Evolutionary conservation across 2,113 vertebrate species (phyloP).

Genomic region (Microcebus griseorufus): DNA sequence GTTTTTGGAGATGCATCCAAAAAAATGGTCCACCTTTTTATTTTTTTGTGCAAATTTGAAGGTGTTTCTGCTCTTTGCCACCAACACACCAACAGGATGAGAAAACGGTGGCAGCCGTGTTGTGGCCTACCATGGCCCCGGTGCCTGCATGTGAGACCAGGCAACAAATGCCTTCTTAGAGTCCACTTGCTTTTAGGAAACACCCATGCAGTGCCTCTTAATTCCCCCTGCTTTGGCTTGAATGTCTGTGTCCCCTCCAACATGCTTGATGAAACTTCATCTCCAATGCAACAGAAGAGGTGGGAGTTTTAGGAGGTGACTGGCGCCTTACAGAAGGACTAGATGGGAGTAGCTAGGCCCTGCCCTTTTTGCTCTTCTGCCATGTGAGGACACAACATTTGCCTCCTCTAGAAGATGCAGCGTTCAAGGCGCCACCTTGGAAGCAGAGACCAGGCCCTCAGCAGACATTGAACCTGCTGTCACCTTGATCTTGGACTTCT

Average conservation of each 20-base stretch:
- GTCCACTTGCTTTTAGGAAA: background rate
- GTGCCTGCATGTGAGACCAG: background rate
- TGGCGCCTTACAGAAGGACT: background rate
- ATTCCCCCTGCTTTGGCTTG: background rate
- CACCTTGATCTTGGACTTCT: background rate
- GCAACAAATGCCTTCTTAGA: background rate
- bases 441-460: background rate
- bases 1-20: background rate
- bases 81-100: background rate
- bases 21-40: background rate
- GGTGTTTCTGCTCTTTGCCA: background rate
- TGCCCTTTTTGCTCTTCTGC: background rate
- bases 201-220: background rate
- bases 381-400: background rate
- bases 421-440: background rate
- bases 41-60: background rate
- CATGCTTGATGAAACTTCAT: background rate
- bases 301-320: background rate
- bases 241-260: background rate
- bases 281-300: background rate
- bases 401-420: background rate
- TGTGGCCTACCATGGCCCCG: background rate
- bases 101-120: background rate
- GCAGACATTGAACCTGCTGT: background rate
- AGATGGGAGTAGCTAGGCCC: background rate